These are phyloP conservation scores for Sceliomorpha sp. DNA, from an alignment of 2,888 invertebrate species.

Conservation along the genomic window DNA sequence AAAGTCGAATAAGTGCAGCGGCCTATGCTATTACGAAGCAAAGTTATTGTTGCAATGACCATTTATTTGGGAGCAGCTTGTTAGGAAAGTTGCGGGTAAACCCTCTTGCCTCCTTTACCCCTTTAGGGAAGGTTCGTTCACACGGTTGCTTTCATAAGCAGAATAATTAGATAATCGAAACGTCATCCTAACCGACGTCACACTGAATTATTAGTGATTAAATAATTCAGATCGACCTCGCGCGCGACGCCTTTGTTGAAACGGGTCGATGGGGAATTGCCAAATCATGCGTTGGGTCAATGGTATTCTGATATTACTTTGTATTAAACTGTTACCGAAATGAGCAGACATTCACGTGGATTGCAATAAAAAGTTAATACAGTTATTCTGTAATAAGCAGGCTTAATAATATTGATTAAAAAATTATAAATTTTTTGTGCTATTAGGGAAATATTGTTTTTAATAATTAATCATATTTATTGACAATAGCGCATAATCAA, in stretches of 20 bases:
- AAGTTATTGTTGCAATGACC: conserved; percentile 44
- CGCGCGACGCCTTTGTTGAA: neutral
- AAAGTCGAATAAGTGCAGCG: conserved; percentile 16
- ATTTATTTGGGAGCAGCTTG: conserved; percentile 43
- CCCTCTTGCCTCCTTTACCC: conserved; percentile 3
- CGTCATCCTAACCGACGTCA: conserved; percentile 31
- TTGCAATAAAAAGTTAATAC: no score
- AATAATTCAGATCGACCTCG: conserved; percentile 22
- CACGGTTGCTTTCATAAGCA: conserved; percentile 31
- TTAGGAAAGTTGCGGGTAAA: conserved; percentile 27
- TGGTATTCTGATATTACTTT: neutral
- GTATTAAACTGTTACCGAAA: no score
- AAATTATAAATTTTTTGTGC: no score
- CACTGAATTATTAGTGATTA: conserved; percentile 38
- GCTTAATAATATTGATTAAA: no score
- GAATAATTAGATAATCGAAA: conserved; percentile 46
- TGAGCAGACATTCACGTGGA: no score
- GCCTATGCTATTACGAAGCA: conserved; percentile 44
- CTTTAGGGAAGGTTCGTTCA: conserved; percentile 39
- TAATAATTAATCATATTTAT: no score
- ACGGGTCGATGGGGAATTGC: conserved; percentile 4
- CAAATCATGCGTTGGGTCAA: conserved; percentile 6
- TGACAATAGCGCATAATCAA: no score
- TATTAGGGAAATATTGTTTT: no score
- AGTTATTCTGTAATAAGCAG: no score